Percentiles rank a stretch among this genome's conserved stretches.
Evolutionary conservation across 1,140 invertebrate species (phyloP).

Genomic region (Oedothorax gibbosus): DNA sequence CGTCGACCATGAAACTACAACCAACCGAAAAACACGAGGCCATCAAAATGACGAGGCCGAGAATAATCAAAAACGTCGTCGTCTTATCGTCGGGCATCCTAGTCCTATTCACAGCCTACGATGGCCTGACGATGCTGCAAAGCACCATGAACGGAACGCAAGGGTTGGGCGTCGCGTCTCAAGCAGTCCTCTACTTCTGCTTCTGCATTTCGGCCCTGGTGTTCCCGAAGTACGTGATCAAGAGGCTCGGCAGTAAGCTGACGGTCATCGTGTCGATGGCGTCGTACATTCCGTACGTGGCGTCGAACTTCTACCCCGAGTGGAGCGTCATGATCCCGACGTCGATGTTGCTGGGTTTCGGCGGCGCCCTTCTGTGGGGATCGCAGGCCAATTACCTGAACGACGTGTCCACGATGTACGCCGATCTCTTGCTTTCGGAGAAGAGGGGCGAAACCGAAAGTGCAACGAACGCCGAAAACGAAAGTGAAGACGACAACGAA

Average conservation of each 20-base stretch:
- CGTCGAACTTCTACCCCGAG: constrained; percentile 67
- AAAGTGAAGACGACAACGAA: not conserved
- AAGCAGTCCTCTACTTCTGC: constrained; percentile 66
- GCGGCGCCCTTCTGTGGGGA: constrained; percentile 72
- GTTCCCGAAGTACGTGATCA: constrained; percentile 59
- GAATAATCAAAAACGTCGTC: constrained; percentile 11
- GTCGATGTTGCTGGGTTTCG: constrained; percentile 69
- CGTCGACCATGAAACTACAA: too few species aligned
- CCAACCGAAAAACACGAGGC: too few species aligned
- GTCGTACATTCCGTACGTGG: constrained; percentile 68
- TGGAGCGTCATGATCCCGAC: constrained; percentile 67
- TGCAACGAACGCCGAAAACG: not conserved
- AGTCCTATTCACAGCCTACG: constrained; percentile 43
- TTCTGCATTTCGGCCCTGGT: constrained; percentile 62
- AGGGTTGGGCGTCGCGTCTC: constrained; percentile 46
- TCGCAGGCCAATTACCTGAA: constrained; percentile 72
- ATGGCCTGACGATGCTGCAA: constrained; percentile 50
- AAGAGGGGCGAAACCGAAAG: not conserved
- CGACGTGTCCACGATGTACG: constrained; percentile 65
- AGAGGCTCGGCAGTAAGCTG: constrained; percentile 68
- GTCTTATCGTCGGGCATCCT: not conserved
- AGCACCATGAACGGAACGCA: constrained; percentile 53
- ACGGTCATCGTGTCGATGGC: constrained; percentile 68
- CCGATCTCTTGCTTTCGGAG: not conserved
- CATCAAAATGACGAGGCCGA: not conserved